These are phyloP conservation scores for Oophaga sylvatica DNA, from an alignment of 2,797 vertebrate genomes.

Conservation along the genomic window DNA sequence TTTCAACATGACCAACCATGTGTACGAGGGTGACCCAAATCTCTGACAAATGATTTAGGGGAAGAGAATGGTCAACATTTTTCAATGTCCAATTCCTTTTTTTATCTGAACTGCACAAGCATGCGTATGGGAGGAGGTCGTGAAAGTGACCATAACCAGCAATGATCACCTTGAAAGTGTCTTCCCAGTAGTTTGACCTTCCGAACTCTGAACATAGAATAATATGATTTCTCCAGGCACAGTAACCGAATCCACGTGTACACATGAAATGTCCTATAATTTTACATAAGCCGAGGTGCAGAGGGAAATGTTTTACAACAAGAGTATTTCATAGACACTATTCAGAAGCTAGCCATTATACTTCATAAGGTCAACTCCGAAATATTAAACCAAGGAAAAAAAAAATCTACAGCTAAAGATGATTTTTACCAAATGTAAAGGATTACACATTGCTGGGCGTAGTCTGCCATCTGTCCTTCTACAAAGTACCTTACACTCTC, in stretches of 20 bases:
- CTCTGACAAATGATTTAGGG: too few relatives aligned
- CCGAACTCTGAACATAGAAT: background rate
- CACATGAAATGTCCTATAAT: background rate
- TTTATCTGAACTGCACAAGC: too few relatives aligned
- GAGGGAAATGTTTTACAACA: conserved; percentile 25
- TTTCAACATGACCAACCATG: too few relatives aligned
- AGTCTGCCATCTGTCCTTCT: conserved; percentile 24
- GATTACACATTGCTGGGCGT: conserved; percentile 45
- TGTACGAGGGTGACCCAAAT: too few relatives aligned
- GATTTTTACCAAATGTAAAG: conserved; percentile 43
- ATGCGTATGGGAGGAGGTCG: too few relatives aligned
- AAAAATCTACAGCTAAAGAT: conserved; percentile 31
- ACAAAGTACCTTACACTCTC: conserved; percentile 10
- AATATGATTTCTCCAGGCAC: background rate
- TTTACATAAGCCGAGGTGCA: background rate
- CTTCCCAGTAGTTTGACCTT: background rate
- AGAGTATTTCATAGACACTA: conserved; percentile 19
- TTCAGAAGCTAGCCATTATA: conserved; percentile 48
- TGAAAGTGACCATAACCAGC: too few relatives aligned
- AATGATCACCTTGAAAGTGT: too few relatives aligned
- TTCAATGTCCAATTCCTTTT: too few relatives aligned
- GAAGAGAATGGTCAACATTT: too few relatives aligned
- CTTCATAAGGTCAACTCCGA: conserved; percentile 31
- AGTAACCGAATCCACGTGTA: conserved; percentile 25
- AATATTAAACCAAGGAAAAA: conserved; percentile 19